Base-by-base conservation (phyloP, 2,113 vertebrate genomes). In the Clarias gariepinus region DNA sequence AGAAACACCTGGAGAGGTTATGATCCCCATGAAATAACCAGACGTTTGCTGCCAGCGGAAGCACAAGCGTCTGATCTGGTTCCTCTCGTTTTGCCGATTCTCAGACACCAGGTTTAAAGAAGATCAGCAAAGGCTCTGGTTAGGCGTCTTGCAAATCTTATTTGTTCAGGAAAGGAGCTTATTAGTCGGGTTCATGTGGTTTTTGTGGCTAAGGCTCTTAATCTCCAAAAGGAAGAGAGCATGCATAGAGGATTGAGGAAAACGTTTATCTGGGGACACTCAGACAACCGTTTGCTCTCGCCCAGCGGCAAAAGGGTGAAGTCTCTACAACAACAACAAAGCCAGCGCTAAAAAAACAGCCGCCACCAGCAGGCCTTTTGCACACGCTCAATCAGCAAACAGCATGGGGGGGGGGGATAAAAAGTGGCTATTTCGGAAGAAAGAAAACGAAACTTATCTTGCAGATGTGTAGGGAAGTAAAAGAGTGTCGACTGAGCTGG, bases 1-100 rank as follows among this genome's bases (percentile, higher is more conserved):
- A 58, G 18, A 58, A 76, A 92, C 93, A 93, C 90, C 91, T 94
- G 93, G 90, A 80, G 71, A 88, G 87, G 88, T 90, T 81, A 87
- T 84, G 30, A n/a, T 85, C 88, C 82, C 33, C 6, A 7, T 83
- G 23, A 61, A 86, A 69, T 71, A 69, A 83, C 76, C 90, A 90
- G 91, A 90, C 92, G 74, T 86, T 52, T 41, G 19, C 41, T n/a
- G 53, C 57, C 66, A 69, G 3, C 23, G 25, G 41, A 19, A 66
- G 36, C 58, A 28, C 41, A 60, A 63, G 76, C 41, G 41, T 73
- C 64, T 76, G 19, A 76, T 66, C 30, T 3, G 41, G 52, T 28
- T 78, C 18, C 52, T 30, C 18, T 30, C 25, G 52, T 73, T 71
- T 12, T 25, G n/a, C 82, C 25, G 28, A 58, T 16, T 57, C 30